Evolutionary conservation across 1,140 invertebrate genomes (phyloP).

Genomic region (Ridgeia piscesae): DNA sequence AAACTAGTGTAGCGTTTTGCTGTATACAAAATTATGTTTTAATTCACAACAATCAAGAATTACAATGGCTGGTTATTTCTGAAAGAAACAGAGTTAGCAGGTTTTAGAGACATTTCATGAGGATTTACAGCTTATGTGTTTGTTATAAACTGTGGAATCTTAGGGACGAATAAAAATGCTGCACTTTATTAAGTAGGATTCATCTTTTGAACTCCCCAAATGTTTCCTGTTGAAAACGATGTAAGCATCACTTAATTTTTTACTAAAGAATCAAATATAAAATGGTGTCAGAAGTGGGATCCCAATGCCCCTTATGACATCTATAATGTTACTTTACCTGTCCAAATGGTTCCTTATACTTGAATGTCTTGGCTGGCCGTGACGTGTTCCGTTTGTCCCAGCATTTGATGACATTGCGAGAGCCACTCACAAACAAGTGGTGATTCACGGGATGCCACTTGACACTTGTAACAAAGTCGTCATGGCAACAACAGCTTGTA

Average conservation of each 20-base stretch:
- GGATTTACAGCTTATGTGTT: no score
- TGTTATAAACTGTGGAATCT: no score
- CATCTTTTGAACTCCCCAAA: no score
- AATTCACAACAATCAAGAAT: neutral
- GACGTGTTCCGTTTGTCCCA: conserved; percentile 48
- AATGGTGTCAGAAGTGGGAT: neutral
- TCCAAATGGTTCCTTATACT: conserved; percentile 49
- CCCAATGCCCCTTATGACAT: neutral
- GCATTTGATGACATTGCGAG: conserved; percentile 37
- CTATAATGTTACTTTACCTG: conserved; percentile 39
- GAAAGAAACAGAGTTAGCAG: no score
- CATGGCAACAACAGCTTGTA: conserved; percentile 11
- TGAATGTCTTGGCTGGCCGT: conserved; percentile 38
- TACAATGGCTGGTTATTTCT: no score
- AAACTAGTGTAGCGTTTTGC: neutral
- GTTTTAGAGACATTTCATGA: no score
- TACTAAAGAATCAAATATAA: neutral
- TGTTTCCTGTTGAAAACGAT: neutral
- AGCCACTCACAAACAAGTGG: conserved; percentile 45
- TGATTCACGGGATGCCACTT: conserved; percentile 42
- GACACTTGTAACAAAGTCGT: conserved; percentile 43
- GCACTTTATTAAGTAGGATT: no score
- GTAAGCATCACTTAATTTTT: neutral
- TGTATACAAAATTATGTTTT: neutral
- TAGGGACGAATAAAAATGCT: no score